A percentile compares a stretch with the other conserved stretches of the same genome.
These are phyloP conservation scores for Epistrophe grossulariae DNA, from an alignment of 2,888 invertebrate genomes.

Conservation along the genomic window DNA sequence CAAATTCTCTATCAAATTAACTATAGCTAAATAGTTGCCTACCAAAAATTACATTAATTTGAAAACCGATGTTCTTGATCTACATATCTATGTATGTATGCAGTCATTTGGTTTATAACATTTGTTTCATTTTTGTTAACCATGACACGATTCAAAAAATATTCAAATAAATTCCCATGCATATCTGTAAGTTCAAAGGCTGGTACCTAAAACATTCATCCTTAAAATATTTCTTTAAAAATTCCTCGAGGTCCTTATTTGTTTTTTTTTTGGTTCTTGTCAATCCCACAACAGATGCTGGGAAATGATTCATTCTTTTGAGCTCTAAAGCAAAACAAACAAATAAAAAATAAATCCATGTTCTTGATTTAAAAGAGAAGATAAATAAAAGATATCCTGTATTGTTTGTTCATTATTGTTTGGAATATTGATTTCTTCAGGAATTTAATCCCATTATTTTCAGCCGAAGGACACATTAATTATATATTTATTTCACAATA, in stretches of 20 bases:
- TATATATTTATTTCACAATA: constrained; percentile 46
- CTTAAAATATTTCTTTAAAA: background rate
- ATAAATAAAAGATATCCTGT: background rate
- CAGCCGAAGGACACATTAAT: constrained; percentile 18
- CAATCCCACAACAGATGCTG: constrained; percentile 1
- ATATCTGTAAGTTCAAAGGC: background rate
- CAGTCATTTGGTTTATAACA: no score
- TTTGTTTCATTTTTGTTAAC: background rate
- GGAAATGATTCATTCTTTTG: background rate
- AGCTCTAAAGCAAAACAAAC: background rate
- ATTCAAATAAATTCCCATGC: background rate
- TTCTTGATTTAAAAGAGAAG: background rate
- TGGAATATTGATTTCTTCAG: background rate
- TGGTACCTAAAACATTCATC: background rate
- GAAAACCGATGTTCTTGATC: no score
- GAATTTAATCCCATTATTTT: background rate
- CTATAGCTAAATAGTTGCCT: no score
- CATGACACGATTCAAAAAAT: background rate
- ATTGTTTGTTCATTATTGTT: background rate
- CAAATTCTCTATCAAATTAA: no score
- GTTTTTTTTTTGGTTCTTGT: background rate
- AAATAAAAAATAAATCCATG: background rate
- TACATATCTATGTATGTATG: no score
- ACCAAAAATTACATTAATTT: no score
- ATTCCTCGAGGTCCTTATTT: background rate